phyloP scores from a whole-genome alignment of 2,888 invertebrate genomes.

The Orthosia cruda region DNA sequence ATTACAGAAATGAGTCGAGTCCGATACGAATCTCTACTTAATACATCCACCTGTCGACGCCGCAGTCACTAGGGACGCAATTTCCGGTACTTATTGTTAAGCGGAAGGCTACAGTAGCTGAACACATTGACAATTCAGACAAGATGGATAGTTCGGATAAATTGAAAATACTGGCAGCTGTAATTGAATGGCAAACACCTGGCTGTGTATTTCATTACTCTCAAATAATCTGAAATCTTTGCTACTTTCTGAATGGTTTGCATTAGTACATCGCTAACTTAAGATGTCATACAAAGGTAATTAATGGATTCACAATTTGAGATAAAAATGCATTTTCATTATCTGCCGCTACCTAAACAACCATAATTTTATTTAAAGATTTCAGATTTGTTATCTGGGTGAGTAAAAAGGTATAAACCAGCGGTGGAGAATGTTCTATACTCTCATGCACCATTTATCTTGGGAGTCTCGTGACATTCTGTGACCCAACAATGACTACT shows the following conservation, averaged over 20 bases:
- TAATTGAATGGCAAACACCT: slow-evolving; percentile 46
- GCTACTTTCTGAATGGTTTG: slow-evolving; percentile 18
- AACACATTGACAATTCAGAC: slow-evolving; percentile 58
- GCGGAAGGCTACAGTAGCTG: slow-evolving; percentile 56
- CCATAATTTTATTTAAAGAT: not conserved
- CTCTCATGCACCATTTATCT: not conserved
- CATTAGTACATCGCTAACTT: slow-evolving; percentile 4
- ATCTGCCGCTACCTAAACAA: not conserved
- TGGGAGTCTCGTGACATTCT: not conserved
- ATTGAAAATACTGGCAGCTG: slow-evolving; percentile 53
- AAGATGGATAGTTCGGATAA: slow-evolving; percentile 64
- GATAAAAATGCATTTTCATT: not conserved
- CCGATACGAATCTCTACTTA: slow-evolving; percentile 55
- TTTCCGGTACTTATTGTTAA: slow-evolving; percentile 68
- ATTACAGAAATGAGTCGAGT: slow-evolving; percentile 38
- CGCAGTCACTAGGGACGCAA: slow-evolving; percentile 62
- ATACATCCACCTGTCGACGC: slow-evolving; percentile 63
- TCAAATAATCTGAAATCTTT: slow-evolving; percentile 17
- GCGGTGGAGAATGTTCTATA: not conserved
- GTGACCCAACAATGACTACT: slow-evolving; percentile 1
- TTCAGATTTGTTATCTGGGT: not conserved
- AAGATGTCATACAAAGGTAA: slow-evolving; percentile 1
- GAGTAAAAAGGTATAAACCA: not conserved
- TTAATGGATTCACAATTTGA: not conserved
- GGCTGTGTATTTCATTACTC: slow-evolving; percentile 41